These are phyloP conservation scores for Zosterops japonicus DNA, from an alignment of 2,113 vertebrate species.

Conservation along the genomic window DNA sequence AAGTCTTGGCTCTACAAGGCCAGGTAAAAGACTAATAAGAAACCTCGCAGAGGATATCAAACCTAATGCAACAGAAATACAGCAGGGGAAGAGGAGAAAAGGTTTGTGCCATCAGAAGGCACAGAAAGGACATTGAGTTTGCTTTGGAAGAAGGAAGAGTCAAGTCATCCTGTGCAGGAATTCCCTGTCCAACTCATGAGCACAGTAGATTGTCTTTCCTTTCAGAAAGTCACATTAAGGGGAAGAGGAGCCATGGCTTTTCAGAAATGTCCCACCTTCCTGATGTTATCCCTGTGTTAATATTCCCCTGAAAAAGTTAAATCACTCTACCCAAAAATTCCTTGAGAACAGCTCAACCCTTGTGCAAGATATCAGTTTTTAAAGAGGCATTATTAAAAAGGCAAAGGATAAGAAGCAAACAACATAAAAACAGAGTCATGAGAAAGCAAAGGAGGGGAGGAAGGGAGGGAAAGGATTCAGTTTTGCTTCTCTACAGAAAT, in stretches of 20 bases:
- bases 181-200: not conserved
- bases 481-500: slow-evolving; percentile 17
- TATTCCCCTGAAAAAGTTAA: not conserved
- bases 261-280: not conserved
- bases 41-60: not conserved
- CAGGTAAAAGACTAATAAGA: not conserved
- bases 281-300: not conserved
- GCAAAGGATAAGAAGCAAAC: not conserved
- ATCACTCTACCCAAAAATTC: not conserved
- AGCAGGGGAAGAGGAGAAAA: not conserved
- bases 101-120: not conserved
- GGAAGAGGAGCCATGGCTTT: not conserved
- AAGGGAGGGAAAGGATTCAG: not conserved
- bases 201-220: fast-evolving
- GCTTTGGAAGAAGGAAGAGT: not conserved
- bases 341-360: not conserved
- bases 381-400: not conserved
- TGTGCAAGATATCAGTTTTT: not conserved
- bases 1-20: not conserved
- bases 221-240: not conserved
- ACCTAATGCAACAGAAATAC: not conserved
- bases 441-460: not conserved
- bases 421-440: not conserved
- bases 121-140: not conserved
- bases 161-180: not conserved